Evolutionary conservation across 2,113 vertebrate species (phyloP), one percentile per base, ranked within the genome.

Genomic region (Oxygymnocypris stewartii): DNA sequence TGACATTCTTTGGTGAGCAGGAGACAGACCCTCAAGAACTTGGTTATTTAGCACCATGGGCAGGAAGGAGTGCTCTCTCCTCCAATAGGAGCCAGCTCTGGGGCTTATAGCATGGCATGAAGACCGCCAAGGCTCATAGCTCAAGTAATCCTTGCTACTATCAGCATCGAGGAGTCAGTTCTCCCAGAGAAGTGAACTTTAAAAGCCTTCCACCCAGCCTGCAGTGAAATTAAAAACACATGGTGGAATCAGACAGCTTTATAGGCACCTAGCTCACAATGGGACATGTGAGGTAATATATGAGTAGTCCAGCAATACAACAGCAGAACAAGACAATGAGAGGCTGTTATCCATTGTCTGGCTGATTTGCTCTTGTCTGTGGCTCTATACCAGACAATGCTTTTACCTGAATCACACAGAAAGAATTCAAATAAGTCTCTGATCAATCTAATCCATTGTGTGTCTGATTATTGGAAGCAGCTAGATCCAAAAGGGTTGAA

Each of bases 181-280:
- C 42, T 77, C 40, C 42, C 78, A 40, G 77, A 87, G 81, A 85
- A 54, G 51, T 81, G 86, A 89, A 88, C 88, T 77, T 81, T 40
- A 82, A 77, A 75, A 81, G 75, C 23, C 67, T 74, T 87, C 20
- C 59, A 85, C 75, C 59, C 42, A 88, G 61, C 59, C 77, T 73
- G 51, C 63, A 16, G 14, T 37, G 37, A 89, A 90, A 89, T 89
- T 40, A 85, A 78, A 79, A 90, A 86, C 90, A 90, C 84, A 89
- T 88, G 79, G 79, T 71, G 84, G 25, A 82, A n/a, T 80, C 54
- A 67, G 87, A 84, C 82, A 82, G 63, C 63, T 89, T 88, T 85
- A 88, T 59, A 65, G 23, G 69, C 59, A 42, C 37, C 69, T 82
- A 81, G 79, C 82, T 86, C 81, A 84, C 76, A 67, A 44, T 67